Evolutionary conservation across 2,113 vertebrate species (phyloP).

Genomic region (Ictalurus furcatus): DNA sequence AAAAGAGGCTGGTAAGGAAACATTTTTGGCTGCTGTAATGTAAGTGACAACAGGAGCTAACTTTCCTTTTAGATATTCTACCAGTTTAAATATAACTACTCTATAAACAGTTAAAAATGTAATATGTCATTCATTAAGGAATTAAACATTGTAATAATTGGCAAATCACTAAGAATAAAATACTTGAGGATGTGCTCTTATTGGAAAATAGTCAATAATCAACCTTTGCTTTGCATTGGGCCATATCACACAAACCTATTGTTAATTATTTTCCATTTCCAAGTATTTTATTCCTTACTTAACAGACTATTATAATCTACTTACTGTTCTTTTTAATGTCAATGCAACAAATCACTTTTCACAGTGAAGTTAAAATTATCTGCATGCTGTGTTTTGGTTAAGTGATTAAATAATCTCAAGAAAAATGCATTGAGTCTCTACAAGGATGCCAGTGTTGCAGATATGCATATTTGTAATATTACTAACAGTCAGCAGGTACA

Average conservation of each 20-base stretch:
- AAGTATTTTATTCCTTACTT: background rate
- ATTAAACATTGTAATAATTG: background rate
- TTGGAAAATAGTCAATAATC: background rate
- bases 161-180: background rate
- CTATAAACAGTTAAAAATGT: background rate
- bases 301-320: background rate
- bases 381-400: background rate
- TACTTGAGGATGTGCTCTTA: background rate
- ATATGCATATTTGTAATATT: background rate
- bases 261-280: background rate
- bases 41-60: background rate
- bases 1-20: background rate
- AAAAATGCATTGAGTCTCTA: background rate
- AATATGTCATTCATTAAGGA: background rate
- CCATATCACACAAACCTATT: background rate
- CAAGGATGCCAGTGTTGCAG: background rate
- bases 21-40: background rate
- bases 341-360: background rate
- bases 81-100: background rate
- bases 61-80: background rate
- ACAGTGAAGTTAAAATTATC: background rate
- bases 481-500: background rate
- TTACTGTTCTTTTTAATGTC: background rate
- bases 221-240: background rate
- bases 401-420: background rate